phyloP scores from a whole-genome alignment of 2,888 invertebrate species.

The Opisthograptis luteolata region DNA sequence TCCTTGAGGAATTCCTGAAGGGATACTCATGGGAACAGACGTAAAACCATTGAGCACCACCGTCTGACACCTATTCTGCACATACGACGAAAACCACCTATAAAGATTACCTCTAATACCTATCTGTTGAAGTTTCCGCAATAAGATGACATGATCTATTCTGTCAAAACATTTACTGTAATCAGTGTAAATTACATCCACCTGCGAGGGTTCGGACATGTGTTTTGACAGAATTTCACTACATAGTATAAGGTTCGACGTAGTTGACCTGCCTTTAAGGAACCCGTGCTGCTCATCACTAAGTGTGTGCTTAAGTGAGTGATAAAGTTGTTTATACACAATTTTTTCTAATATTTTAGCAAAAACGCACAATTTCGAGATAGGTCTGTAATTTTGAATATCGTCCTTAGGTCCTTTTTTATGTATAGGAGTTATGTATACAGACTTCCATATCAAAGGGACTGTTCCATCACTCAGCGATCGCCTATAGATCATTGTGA shows the following conservation, averaged over 20 bases:
- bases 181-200: too few species aligned
- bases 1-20: too few species aligned
- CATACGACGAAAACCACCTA: too few species aligned
- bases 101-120: too few species aligned
- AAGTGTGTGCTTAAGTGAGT: slow-evolving; percentile 3
- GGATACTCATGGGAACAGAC: too few species aligned
- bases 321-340: slow-evolving; percentile 2
- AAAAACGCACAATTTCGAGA: slow-evolving; percentile 14
- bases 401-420: slow-evolving; percentile 10
- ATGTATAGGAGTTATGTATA: slow-evolving; percentile 13
- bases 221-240: slow-evolving; percentile 1
- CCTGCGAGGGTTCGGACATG: slow-evolving; percentile 13
- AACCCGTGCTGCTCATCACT: slow-evolving; percentile 11
- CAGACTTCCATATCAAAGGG: slow-evolving; percentile 10
- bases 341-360: slow-evolving; percentile 13
- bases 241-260: slow-evolving; percentile 13
- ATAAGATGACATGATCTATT: too few species aligned
- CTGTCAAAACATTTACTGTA: too few species aligned
- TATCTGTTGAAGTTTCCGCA: too few species aligned
- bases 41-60: too few species aligned
- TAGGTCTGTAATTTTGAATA: slow-evolving; percentile 13
- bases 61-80: too few species aligned
- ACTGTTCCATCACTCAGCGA: neutral
- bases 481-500: neutral
- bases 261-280: slow-evolving; percentile 13